phyloP scores from a whole-genome alignment of 92 coral and sea anemone species.

The Phymanthus crucifer region DNA sequence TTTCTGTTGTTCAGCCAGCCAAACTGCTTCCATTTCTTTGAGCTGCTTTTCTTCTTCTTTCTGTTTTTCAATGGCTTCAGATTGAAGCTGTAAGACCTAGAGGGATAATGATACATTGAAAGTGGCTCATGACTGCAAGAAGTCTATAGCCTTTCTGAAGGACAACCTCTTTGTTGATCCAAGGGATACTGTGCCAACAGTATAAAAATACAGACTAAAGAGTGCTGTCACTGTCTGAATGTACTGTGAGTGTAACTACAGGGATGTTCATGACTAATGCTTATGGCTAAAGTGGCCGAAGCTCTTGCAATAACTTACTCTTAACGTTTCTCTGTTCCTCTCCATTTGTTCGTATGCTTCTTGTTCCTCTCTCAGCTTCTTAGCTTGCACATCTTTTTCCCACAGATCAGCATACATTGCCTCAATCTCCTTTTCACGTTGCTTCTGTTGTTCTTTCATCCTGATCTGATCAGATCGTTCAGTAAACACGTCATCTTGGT shows the following conservation, averaged over 20 bases:
- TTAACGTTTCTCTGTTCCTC: conserved; percentile 85
- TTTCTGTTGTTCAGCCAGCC: conserved; percentile 91
- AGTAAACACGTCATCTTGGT: conserved; percentile 88
- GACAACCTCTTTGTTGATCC: no score
- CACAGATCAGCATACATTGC: conserved; percentile 89
- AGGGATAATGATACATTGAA: neutral
- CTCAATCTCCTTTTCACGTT: conserved; percentile 75
- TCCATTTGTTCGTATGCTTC: conserved; percentile 83
- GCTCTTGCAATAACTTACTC: conserved; percentile 36
- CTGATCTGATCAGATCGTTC: conserved; percentile 86
- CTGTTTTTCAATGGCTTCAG: conserved; percentile 73
- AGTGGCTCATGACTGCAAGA: no score
- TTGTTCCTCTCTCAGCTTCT: conserved; percentile 81
- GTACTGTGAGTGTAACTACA: no score
- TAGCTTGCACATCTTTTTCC: conserved; percentile 80
- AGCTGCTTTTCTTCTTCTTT: conserved; percentile 78
- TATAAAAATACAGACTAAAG: no score
- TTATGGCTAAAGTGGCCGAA: neutral
- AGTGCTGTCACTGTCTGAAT: no score
- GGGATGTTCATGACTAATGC: no score
- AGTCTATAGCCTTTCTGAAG: no score
- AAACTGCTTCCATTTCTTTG: conserved; percentile 91
- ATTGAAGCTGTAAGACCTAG: conserved; percentile 84
- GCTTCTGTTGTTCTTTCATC: conserved; percentile 78
- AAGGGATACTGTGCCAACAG: no score